These are phyloP conservation scores for Metopia argyrocephala DNA, from an alignment of 2,888 invertebrate species.

Conservation along the genomic window DNA sequence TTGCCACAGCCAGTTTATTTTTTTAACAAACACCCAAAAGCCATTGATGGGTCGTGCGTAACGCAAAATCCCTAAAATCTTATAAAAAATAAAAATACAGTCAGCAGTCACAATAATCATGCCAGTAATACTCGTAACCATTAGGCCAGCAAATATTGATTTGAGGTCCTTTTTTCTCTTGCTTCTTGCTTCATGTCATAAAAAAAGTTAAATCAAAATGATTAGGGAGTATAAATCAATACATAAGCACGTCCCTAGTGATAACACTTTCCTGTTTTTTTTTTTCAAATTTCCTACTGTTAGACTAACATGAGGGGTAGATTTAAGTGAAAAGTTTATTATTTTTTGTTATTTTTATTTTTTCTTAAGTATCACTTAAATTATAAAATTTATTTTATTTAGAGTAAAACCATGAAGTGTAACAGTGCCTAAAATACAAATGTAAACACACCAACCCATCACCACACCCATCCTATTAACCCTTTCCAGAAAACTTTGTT, in stretches of 20 bases:
- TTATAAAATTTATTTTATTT: too few relatives aligned
- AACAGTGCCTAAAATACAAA: too few relatives aligned
- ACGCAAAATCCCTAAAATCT: neutral
- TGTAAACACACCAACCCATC: too few relatives aligned
- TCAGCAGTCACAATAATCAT: neutral
- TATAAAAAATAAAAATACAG: neutral
- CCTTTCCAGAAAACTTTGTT: too few relatives aligned
- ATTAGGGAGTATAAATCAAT: constrained; percentile 3
- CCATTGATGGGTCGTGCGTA: neutral
- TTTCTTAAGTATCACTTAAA: too few relatives aligned
- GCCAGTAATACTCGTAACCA: neutral
- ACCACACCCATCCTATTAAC: too few relatives aligned
- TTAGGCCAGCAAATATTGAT: neutral
- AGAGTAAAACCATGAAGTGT: too few relatives aligned
- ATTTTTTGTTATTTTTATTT: too few relatives aligned
- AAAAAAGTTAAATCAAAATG: neutral
- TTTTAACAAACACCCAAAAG: neutral
- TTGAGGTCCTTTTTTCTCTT: neutral
- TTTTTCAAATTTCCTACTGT: neutral
- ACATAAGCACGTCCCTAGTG: neutral
- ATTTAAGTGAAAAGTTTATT: too few relatives aligned
- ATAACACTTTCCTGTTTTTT: neutral
- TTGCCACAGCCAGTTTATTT: neutral
- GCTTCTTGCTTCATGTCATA: neutral
- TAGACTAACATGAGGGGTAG: too few relatives aligned